Evolutionary conservation across 2,888 invertebrate genomes (phyloP).

Genomic region (Therioaphis trifolii): DNA sequence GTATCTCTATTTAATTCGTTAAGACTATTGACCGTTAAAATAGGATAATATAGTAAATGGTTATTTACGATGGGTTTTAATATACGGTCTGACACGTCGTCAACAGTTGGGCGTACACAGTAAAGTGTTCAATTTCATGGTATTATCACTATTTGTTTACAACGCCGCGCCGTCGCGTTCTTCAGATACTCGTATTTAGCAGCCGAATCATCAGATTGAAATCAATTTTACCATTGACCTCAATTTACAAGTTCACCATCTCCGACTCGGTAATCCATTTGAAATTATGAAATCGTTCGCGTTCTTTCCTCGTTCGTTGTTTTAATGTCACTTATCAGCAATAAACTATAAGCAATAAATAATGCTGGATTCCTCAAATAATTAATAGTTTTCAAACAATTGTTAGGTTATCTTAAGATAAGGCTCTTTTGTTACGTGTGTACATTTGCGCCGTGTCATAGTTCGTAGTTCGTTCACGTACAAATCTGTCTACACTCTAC

Average conservation of each 20-base stretch:
- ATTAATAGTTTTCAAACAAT: no score
- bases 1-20: background rate
- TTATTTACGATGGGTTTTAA: no score
- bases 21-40: background rate
- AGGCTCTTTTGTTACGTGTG: background rate
- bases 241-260: conserved; percentile 17
- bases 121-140: background rate
- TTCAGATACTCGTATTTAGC: no score
- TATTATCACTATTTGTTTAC: background rate
- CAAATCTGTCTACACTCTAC: background rate
- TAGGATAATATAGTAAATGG: no score
- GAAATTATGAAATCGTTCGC: no score
- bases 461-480: background rate
- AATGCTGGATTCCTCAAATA: no score
- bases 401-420: background rate
- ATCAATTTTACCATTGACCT: conserved; percentile 29
- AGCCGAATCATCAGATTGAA: conserved; percentile 19
- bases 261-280: background rate
- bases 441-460: background rate
- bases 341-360: no score
- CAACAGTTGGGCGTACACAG: background rate
- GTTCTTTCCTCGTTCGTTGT: no score
- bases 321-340: no score
- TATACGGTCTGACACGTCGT: background rate
- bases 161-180: no score